Evolutionary conservation across 2,888 invertebrate species (phyloP).

Genomic region (Chrysomela aeneicollis): DNA sequence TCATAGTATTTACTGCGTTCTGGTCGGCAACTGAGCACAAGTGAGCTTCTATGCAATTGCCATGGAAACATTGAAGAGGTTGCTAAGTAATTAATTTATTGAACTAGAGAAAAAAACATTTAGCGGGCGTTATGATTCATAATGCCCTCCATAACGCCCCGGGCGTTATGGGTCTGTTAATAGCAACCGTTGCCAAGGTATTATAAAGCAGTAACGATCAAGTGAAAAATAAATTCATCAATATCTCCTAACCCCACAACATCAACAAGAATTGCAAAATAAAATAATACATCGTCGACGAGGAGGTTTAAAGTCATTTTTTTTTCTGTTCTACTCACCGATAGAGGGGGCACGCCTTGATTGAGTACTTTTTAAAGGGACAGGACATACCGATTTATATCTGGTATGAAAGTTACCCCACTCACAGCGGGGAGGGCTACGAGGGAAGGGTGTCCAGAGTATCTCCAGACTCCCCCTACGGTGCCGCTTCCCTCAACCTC

Average conservation of each 20-base stretch:
- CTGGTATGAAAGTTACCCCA: conserved; percentile 97
- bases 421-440: conserved; percentile 94
- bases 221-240: no score
- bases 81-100: no score
- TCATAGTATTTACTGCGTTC: no score
- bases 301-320: conserved; percentile 48
- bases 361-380: conserved; percentile 72
- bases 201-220: no score
- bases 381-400: conserved; percentile 97
- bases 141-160: no score
- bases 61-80: no score
- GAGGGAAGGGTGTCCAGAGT: conserved; percentile 91
- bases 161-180: no score
- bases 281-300: conserved; percentile 6
- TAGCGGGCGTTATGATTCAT: no score
- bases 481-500: conserved; percentile 93
- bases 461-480: conserved; percentile 86
- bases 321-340: conserved; percentile 40
- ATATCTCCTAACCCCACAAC: background rate
- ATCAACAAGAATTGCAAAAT: background rate
- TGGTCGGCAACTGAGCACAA: no score
- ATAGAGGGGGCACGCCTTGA: conserved; percentile 49
- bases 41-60: no score
- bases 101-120: no score
- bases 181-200: no score